These are phyloP conservation scores for Passer domesticus DNA, from an alignment of 2,113 vertebrate genomes.

Conservation along the genomic window DNA sequence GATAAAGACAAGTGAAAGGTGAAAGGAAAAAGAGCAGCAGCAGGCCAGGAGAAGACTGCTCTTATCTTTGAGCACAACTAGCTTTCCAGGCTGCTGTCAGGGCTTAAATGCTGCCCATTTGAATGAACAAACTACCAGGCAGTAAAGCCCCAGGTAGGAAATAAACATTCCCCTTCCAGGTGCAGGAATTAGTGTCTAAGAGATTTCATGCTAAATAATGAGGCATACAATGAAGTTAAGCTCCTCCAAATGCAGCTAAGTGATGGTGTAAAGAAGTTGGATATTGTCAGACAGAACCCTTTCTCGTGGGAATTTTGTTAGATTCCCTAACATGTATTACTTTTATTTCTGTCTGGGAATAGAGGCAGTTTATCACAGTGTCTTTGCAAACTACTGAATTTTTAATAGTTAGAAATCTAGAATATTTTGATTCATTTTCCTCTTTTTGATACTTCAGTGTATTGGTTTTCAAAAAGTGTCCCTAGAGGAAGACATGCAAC, in stretches of 20 bases:
- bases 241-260: not conserved
- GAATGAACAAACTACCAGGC: not conserved
- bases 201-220: not conserved
- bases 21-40: not conserved
- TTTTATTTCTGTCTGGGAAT: not conserved
- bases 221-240: not conserved
- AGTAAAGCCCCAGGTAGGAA: not conserved
- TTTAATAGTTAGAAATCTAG: not conserved
- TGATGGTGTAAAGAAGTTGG: not conserved
- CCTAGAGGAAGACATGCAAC: not conserved
- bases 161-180: not conserved
- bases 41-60: not conserved
- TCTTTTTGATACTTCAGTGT: not conserved
- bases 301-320: not conserved
- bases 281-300: not conserved
- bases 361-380: not conserved
- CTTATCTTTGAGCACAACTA: not conserved
- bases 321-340: not conserved
- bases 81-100: not conserved
- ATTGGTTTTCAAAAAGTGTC: not conserved
- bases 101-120: not conserved
- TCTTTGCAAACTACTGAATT: not conserved
- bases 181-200: not conserved
- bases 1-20: rapidly evolving
- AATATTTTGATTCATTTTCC: not conserved